Evolutionary conservation across 1,140 invertebrate species (phyloP).

Genomic region (Harpegnathos saltator): DNA sequence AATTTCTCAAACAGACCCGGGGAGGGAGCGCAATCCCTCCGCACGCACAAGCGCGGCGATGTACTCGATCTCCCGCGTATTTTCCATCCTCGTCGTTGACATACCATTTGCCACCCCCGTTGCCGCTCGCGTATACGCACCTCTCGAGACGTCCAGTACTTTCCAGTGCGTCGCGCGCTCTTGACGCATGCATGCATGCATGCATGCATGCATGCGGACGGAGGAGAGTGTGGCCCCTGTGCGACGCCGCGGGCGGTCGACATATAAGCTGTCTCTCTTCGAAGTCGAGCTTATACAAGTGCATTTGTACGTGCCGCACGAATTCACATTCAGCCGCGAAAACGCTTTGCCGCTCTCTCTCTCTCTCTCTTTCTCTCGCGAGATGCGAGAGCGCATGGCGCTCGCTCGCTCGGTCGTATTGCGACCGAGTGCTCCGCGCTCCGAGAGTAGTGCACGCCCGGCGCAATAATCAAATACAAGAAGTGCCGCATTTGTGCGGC

Average conservation of each 20-base stretch:
- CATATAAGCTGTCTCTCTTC: slow-evolving; percentile 58
- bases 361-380: too few species aligned
- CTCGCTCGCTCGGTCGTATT: too few species aligned
- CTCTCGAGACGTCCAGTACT: slow-evolving; percentile 58
- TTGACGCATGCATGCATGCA: slow-evolving; percentile 51
- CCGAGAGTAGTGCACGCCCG: slow-evolving; percentile 26
- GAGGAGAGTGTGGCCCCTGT: slow-evolving; percentile 47
- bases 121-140: slow-evolving; percentile 31
- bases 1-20: not conserved
- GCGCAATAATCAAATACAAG: slow-evolving; percentile 35
- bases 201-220: slow-evolving; percentile 24
- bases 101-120: slow-evolving; percentile 13
- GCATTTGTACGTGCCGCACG: slow-evolving; percentile 54
- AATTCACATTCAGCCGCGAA: slow-evolving; percentile 37
- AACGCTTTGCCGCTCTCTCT: slow-evolving; percentile 37
- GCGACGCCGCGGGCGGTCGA: slow-evolving; percentile 53
- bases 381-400: slow-evolving; percentile 30
- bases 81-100: slow-evolving; percentile 28
- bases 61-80: slow-evolving; percentile 20
- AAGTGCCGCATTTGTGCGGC: not conserved
- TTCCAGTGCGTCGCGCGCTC: slow-evolving; percentile 53
- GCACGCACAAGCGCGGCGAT: not conserved
- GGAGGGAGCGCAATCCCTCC: not conserved
- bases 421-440: not conserved
- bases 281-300: slow-evolving; percentile 56